phyloP scores from a whole-genome alignment of 1,140 invertebrate genomes.

The Pararge aegeria region DNA sequence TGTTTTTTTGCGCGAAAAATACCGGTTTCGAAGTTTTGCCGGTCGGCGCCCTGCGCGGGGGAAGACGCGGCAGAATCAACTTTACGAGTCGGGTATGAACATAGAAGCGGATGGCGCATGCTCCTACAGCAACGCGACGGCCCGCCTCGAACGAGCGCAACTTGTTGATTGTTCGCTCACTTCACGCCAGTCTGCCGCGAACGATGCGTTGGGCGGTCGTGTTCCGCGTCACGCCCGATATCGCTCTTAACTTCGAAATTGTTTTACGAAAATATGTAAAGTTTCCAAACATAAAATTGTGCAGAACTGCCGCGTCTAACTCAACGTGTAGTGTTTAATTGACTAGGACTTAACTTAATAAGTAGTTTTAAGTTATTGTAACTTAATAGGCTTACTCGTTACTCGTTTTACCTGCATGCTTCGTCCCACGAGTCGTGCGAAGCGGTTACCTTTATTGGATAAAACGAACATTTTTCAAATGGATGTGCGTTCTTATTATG shows the following conservation, averaged over 20 bases:
- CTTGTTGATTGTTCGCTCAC: conserved; percentile 78
- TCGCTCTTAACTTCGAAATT: conserved; percentile 69
- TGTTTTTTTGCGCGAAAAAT: conserved; percentile 61
- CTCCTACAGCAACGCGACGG: conserved; percentile 57
- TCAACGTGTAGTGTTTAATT: conserved; percentile 48
- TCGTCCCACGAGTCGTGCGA: conserved; percentile 70
- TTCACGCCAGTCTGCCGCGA: conserved; percentile 71
- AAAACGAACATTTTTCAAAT: conserved; percentile 78
- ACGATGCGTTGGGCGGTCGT: conserved; percentile 70
- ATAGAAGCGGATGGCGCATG: conserved; percentile 68
- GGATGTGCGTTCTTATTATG: conserved; percentile 73
- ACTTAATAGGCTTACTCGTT: conserved; percentile 75
- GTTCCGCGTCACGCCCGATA: conserved; percentile 49
- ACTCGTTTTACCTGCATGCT: conserved; percentile 75
- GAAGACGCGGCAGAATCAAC: conserved; percentile 34
- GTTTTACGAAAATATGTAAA: conserved; percentile 76
- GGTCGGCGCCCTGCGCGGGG: neutral
- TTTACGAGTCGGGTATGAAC: conserved; percentile 60
- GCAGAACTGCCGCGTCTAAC: conserved; percentile 51
- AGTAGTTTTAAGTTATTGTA: conserved; percentile 73
- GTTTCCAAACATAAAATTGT: conserved; percentile 59
- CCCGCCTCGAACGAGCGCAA: conserved; percentile 62
- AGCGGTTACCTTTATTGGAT: conserved; percentile 76
- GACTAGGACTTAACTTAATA: conserved; percentile 43
- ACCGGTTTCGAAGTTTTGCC: conserved; percentile 41